Evolutionary conservation across 2,888 invertebrate species (phyloP).

Genomic region (Polia nebulosa): DNA sequence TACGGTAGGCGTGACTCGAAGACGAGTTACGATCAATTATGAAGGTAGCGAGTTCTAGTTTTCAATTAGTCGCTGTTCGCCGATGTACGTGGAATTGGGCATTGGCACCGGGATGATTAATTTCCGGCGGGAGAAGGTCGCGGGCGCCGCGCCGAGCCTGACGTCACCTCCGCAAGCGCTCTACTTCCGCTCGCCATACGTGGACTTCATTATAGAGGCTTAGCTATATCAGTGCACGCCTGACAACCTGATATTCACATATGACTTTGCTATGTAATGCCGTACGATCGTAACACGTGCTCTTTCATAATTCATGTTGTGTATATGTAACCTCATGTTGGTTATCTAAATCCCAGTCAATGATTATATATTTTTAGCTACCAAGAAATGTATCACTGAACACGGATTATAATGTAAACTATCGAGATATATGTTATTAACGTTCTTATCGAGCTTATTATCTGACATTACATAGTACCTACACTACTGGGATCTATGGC

Average conservation of each 20-base stretch:
- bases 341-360: constrained; percentile 43
- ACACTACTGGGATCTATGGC: constrained; percentile 44
- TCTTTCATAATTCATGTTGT: constrained; percentile 23
- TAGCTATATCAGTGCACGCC: constrained; percentile 35
- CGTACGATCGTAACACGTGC: constrained; percentile 24
- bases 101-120: constrained; percentile 86
- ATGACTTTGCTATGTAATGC: neutral
- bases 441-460: constrained; percentile 35
- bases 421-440: constrained; percentile 22
- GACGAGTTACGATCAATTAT: constrained; percentile 40
- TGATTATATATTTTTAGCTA: constrained; percentile 23
- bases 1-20: constrained; percentile 28
- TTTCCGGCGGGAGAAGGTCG: constrained; percentile 89
- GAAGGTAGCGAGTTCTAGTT: constrained; percentile 66
- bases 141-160: constrained; percentile 76
- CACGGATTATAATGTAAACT: constrained; percentile 27
- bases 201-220: constrained; percentile 73
- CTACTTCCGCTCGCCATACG: constrained; percentile 83
- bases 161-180: constrained; percentile 87
- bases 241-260: constrained; percentile 20
- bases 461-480: constrained; percentile 30
- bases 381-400: constrained; percentile 36
- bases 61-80: constrained; percentile 78
- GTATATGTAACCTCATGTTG: neutral
- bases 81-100: constrained; percentile 65